phyloP scores from a whole-genome alignment of 2,888 invertebrate species.

The Lasioglossum oenotherae region DNA sequence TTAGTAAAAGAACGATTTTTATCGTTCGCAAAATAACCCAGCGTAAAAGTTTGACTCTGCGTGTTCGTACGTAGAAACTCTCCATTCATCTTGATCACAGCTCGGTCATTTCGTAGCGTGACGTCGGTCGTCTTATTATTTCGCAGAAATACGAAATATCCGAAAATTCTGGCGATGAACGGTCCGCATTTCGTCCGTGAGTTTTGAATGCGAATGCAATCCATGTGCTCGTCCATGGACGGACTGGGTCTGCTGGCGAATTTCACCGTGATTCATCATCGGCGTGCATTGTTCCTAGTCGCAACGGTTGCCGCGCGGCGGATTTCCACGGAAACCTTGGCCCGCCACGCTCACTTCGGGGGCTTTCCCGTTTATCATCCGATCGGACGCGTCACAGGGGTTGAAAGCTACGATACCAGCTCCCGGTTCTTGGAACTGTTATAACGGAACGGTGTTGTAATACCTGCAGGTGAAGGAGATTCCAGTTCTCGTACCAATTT shows the following conservation, averaged over 20 bases:
- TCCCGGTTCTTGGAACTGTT: neutral
- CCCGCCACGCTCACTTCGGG: conserved; percentile 11
- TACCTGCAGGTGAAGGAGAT: neutral
- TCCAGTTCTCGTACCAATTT: neutral
- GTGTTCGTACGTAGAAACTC: too few species aligned
- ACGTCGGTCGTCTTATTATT: neutral
- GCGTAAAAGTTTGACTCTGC: too few species aligned
- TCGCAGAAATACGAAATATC: neutral
- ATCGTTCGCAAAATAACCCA: too few species aligned
- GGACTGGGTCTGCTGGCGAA: neutral
- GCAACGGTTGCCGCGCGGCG: neutral
- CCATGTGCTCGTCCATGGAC: neutral
- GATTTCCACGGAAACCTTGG: conserved; percentile 15
- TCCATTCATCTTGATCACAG: neutral
- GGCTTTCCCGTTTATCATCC: conserved; percentile 59
- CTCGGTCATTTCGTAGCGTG: too few species aligned
- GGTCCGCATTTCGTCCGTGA: neutral
- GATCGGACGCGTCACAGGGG: conserved; percentile 34
- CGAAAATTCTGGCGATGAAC: neutral
- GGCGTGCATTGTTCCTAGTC: neutral
- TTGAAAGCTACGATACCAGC: neutral
- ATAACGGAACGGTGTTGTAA: neutral
- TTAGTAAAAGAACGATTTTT: too few species aligned
- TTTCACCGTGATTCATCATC: conserved; percentile 28
- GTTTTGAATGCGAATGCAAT: neutral